Base-by-base conservation (phyloP, 2,797 vertebrate genomes). In the Hypotaenidia philippensis region DNA sequence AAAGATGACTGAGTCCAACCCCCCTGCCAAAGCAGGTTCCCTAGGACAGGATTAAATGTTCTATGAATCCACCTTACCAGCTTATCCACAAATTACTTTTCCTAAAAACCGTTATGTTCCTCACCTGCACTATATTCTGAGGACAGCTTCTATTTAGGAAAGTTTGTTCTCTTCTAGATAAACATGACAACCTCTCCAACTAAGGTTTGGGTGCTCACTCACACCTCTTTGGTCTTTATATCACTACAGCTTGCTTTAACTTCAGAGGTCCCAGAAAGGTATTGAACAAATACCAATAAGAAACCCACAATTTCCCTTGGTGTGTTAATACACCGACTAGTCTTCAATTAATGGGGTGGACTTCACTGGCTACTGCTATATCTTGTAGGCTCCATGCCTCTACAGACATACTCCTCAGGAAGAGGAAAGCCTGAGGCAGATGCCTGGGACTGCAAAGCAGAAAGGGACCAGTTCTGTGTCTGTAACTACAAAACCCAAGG, bases 271-370 rank as follows among this genome's bases (percentile, higher is more conserved):
- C 36, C 53, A 82, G 56, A 40, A 31, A 71, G 8, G 25, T 23
- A 17, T 57, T 70, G 64, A 31, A 52, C 27, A 61, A 32, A 65
- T 4, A 44, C 31, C 26, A 27, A 0, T 5, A 49, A 47, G 44
- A 53, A 60, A 63, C 4, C 5, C 50, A 22, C 22, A 23, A 52
- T 26, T 70, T 63, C 47, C 20, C 44, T 59, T 11, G 7, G 6
- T 2, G 17, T 16, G 10, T 45, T 36, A 64, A 70, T 22, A 31
- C 22, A 41, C 18, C 0, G 0, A 78, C 3, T 1, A 60, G 32
- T 11, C 68, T 57, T 55, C 61, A 57, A 61, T 13, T 50, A 69
- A 26, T 2, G 8, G 19, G 4, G 11, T 36, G 17, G 22, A 49
- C 16, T 64, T 57, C 10, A 25, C 12, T 38, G n/a, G 10, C 22